Conservation (phyloP, 2,888 invertebrate species). For the Nemurella pictetii region DNA sequence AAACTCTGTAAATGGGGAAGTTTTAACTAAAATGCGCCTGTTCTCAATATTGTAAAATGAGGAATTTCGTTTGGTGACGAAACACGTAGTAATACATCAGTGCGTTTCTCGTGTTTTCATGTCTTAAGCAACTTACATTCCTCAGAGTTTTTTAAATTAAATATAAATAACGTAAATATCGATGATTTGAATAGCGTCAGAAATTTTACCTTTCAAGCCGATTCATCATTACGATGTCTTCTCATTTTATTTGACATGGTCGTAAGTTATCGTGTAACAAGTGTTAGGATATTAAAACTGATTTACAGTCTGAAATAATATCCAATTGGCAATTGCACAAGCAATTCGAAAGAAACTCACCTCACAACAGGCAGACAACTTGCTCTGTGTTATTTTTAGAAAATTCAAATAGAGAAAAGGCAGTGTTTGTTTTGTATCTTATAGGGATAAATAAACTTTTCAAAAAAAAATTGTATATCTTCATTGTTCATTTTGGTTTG, state of each 20-base stretch:
- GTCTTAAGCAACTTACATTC: constrained; percentile 42
- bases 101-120: constrained; percentile 41
- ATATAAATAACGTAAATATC: constrained; percentile 29
- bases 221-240: background rate
- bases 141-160: constrained; percentile 35
- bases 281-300: constrained; percentile 57
- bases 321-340: constrained; percentile 43
- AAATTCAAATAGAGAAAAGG: constrained; percentile 54
- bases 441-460: constrained; percentile 65
- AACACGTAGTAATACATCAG: constrained; percentile 17
- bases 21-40: constrained; percentile 31
- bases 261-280: constrained; percentile 49
- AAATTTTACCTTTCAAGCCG: constrained; percentile 25
- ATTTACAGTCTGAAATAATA: constrained; percentile 45
- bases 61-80: constrained; percentile 20
- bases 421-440: constrained; percentile 66
- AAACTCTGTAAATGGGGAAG: constrained; percentile 32
- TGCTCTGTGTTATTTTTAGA: constrained; percentile 62
- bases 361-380: constrained; percentile 51
- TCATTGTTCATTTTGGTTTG: background rate
- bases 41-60: constrained; percentile 28
- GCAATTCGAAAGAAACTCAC: constrained; percentile 49
- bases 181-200: constrained; percentile 28
- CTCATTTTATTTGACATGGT: background rate
- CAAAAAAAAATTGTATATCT: constrained; percentile 50